These are phyloP conservation scores for Drosophila trichaetosa DNA, from an alignment of 2,888 invertebrate species.

Conservation along the genomic window DNA sequence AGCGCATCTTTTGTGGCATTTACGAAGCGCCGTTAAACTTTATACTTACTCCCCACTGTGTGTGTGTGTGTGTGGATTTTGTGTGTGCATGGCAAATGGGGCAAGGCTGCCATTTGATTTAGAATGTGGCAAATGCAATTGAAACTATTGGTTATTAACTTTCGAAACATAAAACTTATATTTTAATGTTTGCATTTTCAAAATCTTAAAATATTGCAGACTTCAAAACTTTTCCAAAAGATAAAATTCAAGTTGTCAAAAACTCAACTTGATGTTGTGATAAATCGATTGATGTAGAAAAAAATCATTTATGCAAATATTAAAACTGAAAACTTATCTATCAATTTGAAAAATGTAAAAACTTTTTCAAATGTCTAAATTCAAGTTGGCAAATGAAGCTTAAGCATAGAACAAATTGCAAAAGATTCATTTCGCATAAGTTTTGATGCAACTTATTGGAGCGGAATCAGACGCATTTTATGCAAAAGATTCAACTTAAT, in stretches of 20 bases:
- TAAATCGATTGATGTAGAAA: not conserved
- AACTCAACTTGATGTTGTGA: not conserved
- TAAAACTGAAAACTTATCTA: not conserved
- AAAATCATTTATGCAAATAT: not conserved
- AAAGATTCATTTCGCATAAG: not conserved
- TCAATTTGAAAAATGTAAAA: not conserved
- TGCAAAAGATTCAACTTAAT: not conserved
- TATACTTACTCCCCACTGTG: not conserved
- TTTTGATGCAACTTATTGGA: not conserved
- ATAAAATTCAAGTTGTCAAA: not conserved
- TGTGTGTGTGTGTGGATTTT: slow-evolving; percentile 4
- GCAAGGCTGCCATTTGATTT: slow-evolving; percentile 4
- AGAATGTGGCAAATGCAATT: not conserved
- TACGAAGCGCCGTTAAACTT: slow-evolving; percentile 32
- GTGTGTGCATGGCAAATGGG: slow-evolving; percentile 18
- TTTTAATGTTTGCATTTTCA: not conserved
- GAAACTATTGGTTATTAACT: not conserved
- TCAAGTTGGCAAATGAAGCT: not conserved
- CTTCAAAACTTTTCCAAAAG: not conserved
- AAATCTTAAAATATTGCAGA: not conserved
- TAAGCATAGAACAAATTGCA: not conserved
- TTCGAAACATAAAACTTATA: not conserved
- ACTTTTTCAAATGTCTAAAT: not conserved
- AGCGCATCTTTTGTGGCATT: slow-evolving; percentile 68
- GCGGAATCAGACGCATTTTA: not conserved